Base-by-base conservation (phyloP, 2,888 invertebrate species). In the Unio delphinus region DNA sequence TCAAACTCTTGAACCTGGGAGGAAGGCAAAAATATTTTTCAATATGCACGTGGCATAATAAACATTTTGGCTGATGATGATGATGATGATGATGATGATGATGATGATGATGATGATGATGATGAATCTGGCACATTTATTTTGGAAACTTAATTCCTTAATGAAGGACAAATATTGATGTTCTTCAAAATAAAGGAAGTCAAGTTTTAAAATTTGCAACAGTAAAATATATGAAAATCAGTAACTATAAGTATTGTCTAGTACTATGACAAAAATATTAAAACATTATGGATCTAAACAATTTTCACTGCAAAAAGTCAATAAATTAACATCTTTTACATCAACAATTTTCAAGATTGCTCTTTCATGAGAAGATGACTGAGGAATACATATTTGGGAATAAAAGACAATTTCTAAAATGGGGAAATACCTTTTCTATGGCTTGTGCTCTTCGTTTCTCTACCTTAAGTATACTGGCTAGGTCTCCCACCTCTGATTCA, bases 401-500 rank as follows among this genome's bases (percentile, higher is more conserved):
- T 45, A 11, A 45, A 45, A 45, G 15, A 11, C 11, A 45, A 45
- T 23, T 23, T 62, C 17, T 20, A 58, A 11, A 58, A 23, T 58
- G 26, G 58, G 20, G 0, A 69, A 71, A 60, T 87, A 96, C 95
- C 92, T 96, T 96, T 87, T 97, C 96, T 76, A 98, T 91, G 0
- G 97, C 95, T 17, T 96, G 94, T 84, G 97, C 95, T 61, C 99
- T 92, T 60, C 98, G 90, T 86, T 97, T 96, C 90, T 99, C 98
- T 8, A 99, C 98, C 91, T 99, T 99, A 0, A 98, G 94, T 74
- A 99, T 97, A 91, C 97, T 97, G 64, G 97, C 95, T 66, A 99
- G 90, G 90, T 99, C 99, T 0, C 99, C 99, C 78, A 99, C 98
- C 85, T 98, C 97, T 64, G 97, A 97, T 91, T 99, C 99, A 89